Evolutionary conservation across 2,113 vertebrate species (phyloP).

Genomic region (Leptobrachium ailaonicum): DNA sequence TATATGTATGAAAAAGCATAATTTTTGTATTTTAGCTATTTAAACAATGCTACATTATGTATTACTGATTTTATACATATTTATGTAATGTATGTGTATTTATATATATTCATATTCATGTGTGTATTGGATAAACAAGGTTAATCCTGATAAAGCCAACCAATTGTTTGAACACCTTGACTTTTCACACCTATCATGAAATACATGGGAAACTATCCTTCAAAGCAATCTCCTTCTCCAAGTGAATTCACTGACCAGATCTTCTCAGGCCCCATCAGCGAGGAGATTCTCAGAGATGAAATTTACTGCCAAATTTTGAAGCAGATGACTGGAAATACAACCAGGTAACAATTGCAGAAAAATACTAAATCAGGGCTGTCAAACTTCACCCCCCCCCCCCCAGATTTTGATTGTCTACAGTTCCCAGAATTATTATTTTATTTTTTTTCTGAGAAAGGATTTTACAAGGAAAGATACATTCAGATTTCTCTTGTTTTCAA

Average conservation of each 20-base stretch:
- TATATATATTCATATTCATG: neutral
- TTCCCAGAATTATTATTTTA: too few relatives aligned
- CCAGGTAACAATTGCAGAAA: constrained; percentile 68
- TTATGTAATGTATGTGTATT: too few relatives aligned
- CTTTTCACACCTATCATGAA: constrained; percentile 81
- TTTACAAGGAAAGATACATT: too few relatives aligned
- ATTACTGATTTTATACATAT: too few relatives aligned
- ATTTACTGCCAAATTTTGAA: constrained; percentile 97
- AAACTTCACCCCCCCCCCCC: too few relatives aligned
- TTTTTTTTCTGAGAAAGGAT: too few relatives aligned
- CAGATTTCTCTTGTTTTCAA: too few relatives aligned
- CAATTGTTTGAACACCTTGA: constrained; percentile 5
- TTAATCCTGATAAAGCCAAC: neutral
- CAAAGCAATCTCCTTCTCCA: constrained; percentile 74
- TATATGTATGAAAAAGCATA: too few relatives aligned
- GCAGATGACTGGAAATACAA: constrained; percentile 87
- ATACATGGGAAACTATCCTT: constrained; percentile 96
- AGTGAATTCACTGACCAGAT: constrained; percentile 90
- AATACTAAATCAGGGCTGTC: too few relatives aligned
- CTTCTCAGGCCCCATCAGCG: constrained; percentile 76
- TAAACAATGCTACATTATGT: too few relatives aligned
- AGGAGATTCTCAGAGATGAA: constrained; percentile 81
- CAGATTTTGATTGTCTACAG: too few relatives aligned
- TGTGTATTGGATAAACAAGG: neutral
- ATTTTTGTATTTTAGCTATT: too few relatives aligned